Conservation (phyloP, 2,888 invertebrate species). For the Eristalinus aeneus region DNA sequence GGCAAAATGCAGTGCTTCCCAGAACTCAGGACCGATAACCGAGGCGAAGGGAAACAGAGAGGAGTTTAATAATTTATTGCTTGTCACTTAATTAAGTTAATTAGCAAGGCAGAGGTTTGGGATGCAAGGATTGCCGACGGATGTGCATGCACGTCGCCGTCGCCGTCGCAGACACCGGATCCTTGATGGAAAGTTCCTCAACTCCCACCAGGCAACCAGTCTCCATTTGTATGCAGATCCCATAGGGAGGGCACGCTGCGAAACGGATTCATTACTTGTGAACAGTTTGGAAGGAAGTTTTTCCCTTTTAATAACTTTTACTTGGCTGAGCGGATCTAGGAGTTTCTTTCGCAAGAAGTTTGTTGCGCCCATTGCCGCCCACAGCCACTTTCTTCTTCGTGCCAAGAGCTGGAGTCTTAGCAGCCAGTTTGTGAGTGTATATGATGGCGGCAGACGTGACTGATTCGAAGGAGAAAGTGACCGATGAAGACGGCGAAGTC, state of each 20-base stretch:
- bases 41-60: not conserved
- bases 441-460: not conserved
- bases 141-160: not conserved
- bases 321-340: not conserved
- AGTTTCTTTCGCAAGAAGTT: not conserved
- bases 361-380: not conserved
- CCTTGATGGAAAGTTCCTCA: not conserved
- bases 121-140: not conserved
- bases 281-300: constrained; percentile 22
- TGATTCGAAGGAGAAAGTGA: not conserved
- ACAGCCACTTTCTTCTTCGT: not conserved
- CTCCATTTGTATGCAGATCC: not conserved
- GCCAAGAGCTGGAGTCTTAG: not conserved
- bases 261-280: constrained; percentile 16
- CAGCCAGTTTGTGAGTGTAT: not conserved
- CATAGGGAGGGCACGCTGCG: not conserved
- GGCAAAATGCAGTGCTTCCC: not conserved
- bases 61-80: constrained; percentile 24
- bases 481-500: not conserved
- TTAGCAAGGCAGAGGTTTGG: not conserved
- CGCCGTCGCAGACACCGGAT: not conserved
- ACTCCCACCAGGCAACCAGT: not conserved
- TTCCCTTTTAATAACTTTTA: constrained; percentile 14
- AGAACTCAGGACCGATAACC: not conserved
- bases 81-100: constrained; percentile 23